phyloP scores from a whole-genome alignment of 1,140 invertebrate species.

The Caerostris darwini region DNA sequence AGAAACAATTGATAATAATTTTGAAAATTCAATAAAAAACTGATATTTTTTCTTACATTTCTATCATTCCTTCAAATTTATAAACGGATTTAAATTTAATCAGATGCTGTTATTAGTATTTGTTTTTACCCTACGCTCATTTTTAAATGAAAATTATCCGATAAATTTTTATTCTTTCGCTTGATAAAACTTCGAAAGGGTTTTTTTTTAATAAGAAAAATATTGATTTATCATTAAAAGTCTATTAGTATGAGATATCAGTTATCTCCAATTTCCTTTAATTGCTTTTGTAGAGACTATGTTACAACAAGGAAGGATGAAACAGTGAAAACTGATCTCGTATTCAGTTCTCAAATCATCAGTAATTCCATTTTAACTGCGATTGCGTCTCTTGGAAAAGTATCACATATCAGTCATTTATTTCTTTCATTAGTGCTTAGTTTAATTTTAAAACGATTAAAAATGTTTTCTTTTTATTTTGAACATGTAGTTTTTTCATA shows the following conservation, averaged over 20 bases:
- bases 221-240: slow-evolving; percentile 56
- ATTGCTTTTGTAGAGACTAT: not conserved
- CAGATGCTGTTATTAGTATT: not conserved
- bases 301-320: not conserved
- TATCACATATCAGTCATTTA: not conserved
- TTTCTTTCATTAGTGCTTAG: not conserved
- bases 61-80: not conserved
- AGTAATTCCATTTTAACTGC: slow-evolving; percentile 18
- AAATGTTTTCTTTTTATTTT: too few relatives aligned
- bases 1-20: too few relatives aligned
- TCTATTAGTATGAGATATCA: slow-evolving; percentile 33
- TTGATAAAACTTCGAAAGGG: not conserved
- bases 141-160: not conserved
- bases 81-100: not conserved
- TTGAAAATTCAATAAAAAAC: not conserved
- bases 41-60: not conserved
- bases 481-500: too few relatives aligned
- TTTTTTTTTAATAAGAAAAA: not conserved
- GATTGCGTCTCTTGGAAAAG: not conserved
- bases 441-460: not conserved
- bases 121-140: not conserved
- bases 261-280: slow-evolving; percentile 31
- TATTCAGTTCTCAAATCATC: not conserved
- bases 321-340: not conserved
- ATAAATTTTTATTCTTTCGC: not conserved